Evolutionary conservation across 2,888 invertebrate species (phyloP).

Genomic region (Cactoblastis cactorum): DNA sequence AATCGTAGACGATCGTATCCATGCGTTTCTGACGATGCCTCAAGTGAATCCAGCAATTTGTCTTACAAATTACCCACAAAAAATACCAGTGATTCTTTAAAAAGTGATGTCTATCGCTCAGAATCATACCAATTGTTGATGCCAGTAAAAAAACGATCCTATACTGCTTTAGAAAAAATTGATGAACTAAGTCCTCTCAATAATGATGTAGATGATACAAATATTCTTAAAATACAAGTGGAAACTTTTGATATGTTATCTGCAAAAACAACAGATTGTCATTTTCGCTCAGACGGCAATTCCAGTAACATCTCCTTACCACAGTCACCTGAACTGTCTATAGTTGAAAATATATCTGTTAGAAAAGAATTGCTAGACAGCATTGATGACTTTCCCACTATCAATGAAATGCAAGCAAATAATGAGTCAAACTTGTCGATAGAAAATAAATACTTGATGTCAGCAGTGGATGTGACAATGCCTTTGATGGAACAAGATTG

Average conservation of each 20-base stretch:
- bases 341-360: slow-evolving; percentile 62
- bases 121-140: slow-evolving; percentile 60
- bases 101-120: slow-evolving; percentile 47
- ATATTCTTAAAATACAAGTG: not conserved
- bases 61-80: slow-evolving; percentile 28
- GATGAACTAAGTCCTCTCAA: slow-evolving; percentile 34
- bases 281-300: slow-evolving; percentile 25
- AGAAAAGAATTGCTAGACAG: slow-evolving; percentile 39
- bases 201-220: slow-evolving; percentile 18
- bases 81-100: slow-evolving; percentile 17
- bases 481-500: slow-evolving; percentile 59
- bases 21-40: slow-evolving; percentile 32
- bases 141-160: slow-evolving; percentile 28
- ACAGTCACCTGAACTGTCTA: slow-evolving; percentile 61
- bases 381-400: slow-evolving; percentile 30
- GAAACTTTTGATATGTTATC: not conserved
- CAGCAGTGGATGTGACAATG: slow-evolving; percentile 45
- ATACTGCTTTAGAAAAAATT: slow-evolving; percentile 39
- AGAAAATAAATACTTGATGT: slow-evolving; percentile 41
- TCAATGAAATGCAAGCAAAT: slow-evolving; percentile 39
- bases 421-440: slow-evolving; percentile 22
- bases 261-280: not conserved
- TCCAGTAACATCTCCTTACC: slow-evolving; percentile 59
- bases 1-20: slow-evolving; percentile 31
- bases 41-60: slow-evolving; percentile 46